A percentile compares a stretch with the other conserved stretches of the same genome.
Evolutionary conservation across 2,888 invertebrate species (phyloP).

Genomic region (Ichneumoninae sp.): DNA sequence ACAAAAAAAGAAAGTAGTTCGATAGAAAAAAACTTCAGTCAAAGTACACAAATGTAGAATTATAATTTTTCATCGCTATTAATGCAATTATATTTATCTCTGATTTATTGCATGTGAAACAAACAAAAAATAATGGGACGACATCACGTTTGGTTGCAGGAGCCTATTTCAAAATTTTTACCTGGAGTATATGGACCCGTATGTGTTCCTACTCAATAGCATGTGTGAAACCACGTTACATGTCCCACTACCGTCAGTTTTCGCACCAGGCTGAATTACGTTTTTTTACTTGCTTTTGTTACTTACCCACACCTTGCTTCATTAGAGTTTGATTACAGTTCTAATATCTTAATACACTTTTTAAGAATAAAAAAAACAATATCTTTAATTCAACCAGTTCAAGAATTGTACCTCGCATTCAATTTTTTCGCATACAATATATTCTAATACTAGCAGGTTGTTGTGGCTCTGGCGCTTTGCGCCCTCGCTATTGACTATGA

Average conservation of each 20-base stretch:
- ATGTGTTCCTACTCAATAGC: conserved; percentile 85
- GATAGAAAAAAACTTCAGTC: conserved; percentile 12
- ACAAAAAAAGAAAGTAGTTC: neutral
- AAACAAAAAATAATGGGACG: conserved; percentile 80
- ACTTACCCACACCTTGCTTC: conserved; percentile 61
- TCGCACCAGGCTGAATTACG: conserved; percentile 83
- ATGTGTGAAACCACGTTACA: conserved; percentile 84
- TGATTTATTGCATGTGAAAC: conserved; percentile 80
- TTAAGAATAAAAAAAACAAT: conserved; percentile 33
- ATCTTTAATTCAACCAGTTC: conserved; percentile 72
- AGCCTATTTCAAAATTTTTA: conserved; percentile 85
- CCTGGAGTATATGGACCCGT: conserved; percentile 85
- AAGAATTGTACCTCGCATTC: conserved; percentile 65
- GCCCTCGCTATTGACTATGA: too few species aligned
- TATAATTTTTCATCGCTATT: conserved; percentile 54
- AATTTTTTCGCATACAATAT: conserved; percentile 39
- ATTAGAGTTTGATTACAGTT: conserved; percentile 43
- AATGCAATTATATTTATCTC: conserved; percentile 55
- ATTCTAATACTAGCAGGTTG: conserved; percentile 40
- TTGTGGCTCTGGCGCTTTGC: too few species aligned
- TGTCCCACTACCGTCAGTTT: conserved; percentile 84
- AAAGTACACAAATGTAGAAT: conserved; percentile 39
- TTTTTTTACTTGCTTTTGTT: conserved; percentile 78
- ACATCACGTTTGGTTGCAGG: conserved; percentile 84
- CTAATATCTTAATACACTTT: conserved; percentile 36